Evolutionary conservation across 2,797 vertebrate genomes (phyloP), one percentile per base, ranked within the genome.

Genomic region (Eulemur coronatus): DNA sequence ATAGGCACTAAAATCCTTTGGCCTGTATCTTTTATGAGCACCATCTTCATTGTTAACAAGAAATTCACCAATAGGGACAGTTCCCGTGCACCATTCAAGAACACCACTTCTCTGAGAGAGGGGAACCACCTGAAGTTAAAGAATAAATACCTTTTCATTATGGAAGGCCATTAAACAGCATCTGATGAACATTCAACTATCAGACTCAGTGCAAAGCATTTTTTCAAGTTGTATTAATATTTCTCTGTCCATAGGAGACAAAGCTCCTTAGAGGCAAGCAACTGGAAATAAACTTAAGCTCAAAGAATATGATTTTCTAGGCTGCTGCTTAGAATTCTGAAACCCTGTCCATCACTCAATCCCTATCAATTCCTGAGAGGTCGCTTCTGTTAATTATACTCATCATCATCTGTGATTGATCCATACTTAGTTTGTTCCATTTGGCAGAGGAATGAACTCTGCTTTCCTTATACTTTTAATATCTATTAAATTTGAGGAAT

Each of bases 11-110:
- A 98, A 99, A 97, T 99, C 99, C 17, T 97, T 97, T 26, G 99
- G 99, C 75, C 99, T 98, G 97, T 99, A 99, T 93, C 99, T 99
- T 95, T 98, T 99, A 98, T 99, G 99, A 63, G 99, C 99, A 94
- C 99, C 99, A 90, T 98, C 98, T 38, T 98, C 98, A 0, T 95
- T 65, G 67, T 99, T 99, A 46, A 99, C 98, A 78, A 99, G 99
- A 96, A 99, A 99, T 95, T 99, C 99, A 61, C 99, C 99, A 1
- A 99, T 99, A 35, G 99, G 99, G 95, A 99, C 98, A 12, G 99
- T 99, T 86, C 99, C 99, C 0, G 99, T 99, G 96, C 99, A 99
- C 99, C 99, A 99, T 96, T 99, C 99, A 15, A 99, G 98, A 87
- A 99, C 99, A 0, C 99, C 99, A 6, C 99, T 99, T 52, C 99